Evolutionary conservation across 2,888 invertebrate species (phyloP).

Genomic region (Epistrophe grossulariae): DNA sequence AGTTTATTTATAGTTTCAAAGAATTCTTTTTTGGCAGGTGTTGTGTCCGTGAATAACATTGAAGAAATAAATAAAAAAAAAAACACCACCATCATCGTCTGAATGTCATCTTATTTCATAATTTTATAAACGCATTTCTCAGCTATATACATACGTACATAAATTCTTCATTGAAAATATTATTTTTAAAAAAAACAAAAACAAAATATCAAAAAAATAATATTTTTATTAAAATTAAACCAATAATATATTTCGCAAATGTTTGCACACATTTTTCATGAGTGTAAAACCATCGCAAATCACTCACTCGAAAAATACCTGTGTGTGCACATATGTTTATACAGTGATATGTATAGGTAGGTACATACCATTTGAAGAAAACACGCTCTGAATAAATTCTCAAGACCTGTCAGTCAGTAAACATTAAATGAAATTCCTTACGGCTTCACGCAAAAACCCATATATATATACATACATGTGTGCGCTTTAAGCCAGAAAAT

Average conservation of each 20-base stretch:
- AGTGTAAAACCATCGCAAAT: constrained; percentile 22
- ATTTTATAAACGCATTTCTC: constrained; percentile 24
- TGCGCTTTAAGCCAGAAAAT: constrained; percentile 31
- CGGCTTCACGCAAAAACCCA: constrained; percentile 24
- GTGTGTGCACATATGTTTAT: neutral
- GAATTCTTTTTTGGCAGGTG: constrained; percentile 11
- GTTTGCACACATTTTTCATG: neutral
- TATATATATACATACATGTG: neutral
- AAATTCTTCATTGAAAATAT: neutral
- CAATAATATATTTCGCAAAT: neutral
- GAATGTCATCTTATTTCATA: constrained; percentile 20
- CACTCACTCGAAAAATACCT: constrained; percentile 22
- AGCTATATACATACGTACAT: no score
- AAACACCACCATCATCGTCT: neutral
- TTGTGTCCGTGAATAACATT: constrained; percentile 8
- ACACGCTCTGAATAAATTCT: constrained; percentile 57
- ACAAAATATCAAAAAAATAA: neutral
- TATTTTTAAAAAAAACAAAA: neutral
- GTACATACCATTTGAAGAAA: constrained; percentile 20
- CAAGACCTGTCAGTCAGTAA: constrained; percentile 48
- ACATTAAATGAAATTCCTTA: constrained; percentile 32
- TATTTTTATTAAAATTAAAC: neutral
- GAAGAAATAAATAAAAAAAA: constrained; percentile 5
- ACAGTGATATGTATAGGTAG: neutral
- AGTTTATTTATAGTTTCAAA: neutral